These are phyloP conservation scores for Melanophora roralis DNA, from an alignment of 2,888 invertebrate species.

Conservation along the genomic window DNA sequence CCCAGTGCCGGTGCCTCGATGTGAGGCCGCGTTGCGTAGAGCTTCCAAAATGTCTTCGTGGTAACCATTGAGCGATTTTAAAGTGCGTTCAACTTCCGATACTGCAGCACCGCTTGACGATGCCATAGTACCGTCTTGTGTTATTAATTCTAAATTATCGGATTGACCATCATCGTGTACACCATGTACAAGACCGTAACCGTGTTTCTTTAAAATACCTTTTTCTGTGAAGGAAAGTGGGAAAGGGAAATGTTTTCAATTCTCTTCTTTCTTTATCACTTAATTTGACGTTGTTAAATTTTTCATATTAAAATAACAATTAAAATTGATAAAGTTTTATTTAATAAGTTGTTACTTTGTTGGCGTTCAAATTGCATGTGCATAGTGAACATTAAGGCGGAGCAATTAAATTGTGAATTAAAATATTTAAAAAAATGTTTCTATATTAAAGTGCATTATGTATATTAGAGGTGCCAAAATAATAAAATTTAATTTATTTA, in stretches of 20 bases:
- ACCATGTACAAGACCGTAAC: constrained; percentile 85
- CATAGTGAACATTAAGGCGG: constrained; percentile 56
- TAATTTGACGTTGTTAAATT: not conserved
- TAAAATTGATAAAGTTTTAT: not conserved
- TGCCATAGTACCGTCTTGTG: constrained; percentile 83
- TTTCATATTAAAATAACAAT: constrained; percentile 13
- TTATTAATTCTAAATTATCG: constrained; percentile 83
- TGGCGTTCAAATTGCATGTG: constrained; percentile 53
- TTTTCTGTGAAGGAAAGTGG: constrained; percentile 81
- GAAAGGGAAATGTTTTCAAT: constrained; percentile 60
- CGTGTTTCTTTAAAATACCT: constrained; percentile 93
- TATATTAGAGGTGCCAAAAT: constrained; percentile 42
- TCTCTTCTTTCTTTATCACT: constrained; percentile 21
- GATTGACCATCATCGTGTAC: constrained; percentile 85
- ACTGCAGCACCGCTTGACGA: constrained; percentile 80
- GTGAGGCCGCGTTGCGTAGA: constrained; percentile 88
- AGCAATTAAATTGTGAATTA: constrained; percentile 41
- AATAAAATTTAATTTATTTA: not conserved
- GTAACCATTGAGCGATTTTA: constrained; percentile 94
- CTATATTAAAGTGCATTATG: constrained; percentile 52
- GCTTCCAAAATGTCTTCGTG: constrained; percentile 95
- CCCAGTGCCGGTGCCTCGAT: constrained; percentile 81
- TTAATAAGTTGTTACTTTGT: constrained; percentile 46
- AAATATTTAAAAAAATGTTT: constrained; percentile 42
- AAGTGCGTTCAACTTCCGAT: constrained; percentile 89